Percentiles rank a stretch among this genome's conserved stretches.
These are phyloP conservation scores for Menura novaehollandiae DNA, from an alignment of 2,113 vertebrate genomes.

Conservation along the genomic window DNA sequence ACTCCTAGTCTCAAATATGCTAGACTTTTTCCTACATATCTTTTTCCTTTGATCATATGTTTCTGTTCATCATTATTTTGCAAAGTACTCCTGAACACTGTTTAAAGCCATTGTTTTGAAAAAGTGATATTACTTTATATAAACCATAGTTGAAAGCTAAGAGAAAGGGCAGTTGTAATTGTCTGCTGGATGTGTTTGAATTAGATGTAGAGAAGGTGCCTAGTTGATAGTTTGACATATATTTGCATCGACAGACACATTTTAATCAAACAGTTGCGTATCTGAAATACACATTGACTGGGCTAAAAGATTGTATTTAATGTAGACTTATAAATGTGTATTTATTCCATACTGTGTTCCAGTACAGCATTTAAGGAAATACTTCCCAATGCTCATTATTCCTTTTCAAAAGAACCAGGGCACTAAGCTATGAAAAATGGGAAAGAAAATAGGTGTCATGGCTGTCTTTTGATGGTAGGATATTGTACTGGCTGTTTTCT, in stretches of 20 bases:
- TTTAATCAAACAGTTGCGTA: neutral
- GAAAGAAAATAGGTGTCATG: neutral
- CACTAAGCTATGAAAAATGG: neutral
- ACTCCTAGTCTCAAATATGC: slow-evolving; percentile 8
- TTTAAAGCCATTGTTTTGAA: slow-evolving; percentile 43
- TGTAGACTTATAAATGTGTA: neutral
- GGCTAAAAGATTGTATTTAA: neutral
- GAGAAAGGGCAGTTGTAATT: slow-evolving; percentile 9
- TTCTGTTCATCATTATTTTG: slow-evolving; percentile 20
- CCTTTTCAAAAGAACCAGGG: neutral
- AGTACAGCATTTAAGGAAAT: neutral
- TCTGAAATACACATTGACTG: neutral
- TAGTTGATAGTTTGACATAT: neutral
- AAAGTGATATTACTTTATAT: slow-evolving; percentile 23
- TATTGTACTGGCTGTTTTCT: neutral
- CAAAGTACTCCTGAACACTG: neutral
- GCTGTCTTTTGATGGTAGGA: neutral
- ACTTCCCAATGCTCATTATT: neutral
- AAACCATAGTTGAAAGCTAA: slow-evolving; percentile 30
- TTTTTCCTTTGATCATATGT: slow-evolving; percentile 28
- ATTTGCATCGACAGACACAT: neutral
- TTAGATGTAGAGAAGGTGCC: slow-evolving; percentile 10
- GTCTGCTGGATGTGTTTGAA: slow-evolving; percentile 15
- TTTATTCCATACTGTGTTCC: neutral
- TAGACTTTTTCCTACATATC: neutral